A percentile compares a stretch with the other conserved stretches of the same genome.
Evolutionary conservation across 2,797 vertebrate species (phyloP).

Genomic region (Coracias cyanogaster): DNA sequence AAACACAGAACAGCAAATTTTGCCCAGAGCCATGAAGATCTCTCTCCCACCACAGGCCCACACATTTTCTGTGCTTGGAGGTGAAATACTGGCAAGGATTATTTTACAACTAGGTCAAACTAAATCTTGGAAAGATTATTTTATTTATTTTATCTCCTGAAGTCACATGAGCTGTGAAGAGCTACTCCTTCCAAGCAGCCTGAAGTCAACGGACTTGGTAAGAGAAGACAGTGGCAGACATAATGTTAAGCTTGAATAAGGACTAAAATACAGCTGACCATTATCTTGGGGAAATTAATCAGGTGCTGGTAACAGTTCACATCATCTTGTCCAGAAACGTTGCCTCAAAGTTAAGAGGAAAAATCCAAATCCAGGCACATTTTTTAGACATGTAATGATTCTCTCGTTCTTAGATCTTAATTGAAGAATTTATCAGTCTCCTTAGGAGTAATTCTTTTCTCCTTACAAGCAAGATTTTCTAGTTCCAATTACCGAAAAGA

Average conservation of each 20-base stretch:
- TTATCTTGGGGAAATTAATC: background rate
- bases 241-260: constrained; percentile 1
- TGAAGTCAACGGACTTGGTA: constrained; percentile 42
- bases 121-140: constrained; percentile 34
- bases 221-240: background rate
- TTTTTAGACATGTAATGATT: background rate
- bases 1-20: background rate
- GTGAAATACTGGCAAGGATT: background rate
- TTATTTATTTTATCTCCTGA: constrained; percentile 50
- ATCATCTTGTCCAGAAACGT: background rate
- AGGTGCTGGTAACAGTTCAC: background rate
- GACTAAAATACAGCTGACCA: background rate
- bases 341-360: background rate
- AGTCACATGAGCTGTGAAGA: constrained; percentile 8
- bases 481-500: background rate
- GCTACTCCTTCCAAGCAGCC: constrained; percentile 2
- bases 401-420: background rate
- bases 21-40: background rate
- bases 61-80: background rate
- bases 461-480: background rate
- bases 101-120: constrained; percentile 53
- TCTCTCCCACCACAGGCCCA: background rate
- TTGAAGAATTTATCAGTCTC: background rate
- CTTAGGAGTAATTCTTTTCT: background rate
- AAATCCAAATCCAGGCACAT: background rate